phyloP scores from a whole-genome alignment of 2,888 invertebrate species.

The Polydrusus cervinus region DNA sequence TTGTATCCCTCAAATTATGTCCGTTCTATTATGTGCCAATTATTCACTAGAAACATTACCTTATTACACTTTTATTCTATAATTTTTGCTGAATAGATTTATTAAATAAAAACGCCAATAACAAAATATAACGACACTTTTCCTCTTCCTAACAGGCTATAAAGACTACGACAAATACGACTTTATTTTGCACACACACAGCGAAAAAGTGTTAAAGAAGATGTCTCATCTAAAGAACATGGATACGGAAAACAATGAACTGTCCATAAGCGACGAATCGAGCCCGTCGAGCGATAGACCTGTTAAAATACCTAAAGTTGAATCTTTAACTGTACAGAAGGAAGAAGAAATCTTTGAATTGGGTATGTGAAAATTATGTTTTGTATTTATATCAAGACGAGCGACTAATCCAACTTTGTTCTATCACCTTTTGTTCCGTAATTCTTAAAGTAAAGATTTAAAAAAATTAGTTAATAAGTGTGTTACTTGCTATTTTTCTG shows the following conservation, averaged over 20 bases:
- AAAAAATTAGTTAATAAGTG: too few relatives aligned
- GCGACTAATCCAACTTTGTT: too few relatives aligned
- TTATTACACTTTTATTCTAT: too few relatives aligned
- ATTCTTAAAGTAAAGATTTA: too few relatives aligned
- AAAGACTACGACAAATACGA: slow-evolving; percentile 77
- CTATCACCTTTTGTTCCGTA: too few relatives aligned
- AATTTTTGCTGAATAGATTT: too few relatives aligned
- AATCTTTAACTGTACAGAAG: slow-evolving; percentile 8
- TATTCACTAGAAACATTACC: too few relatives aligned
- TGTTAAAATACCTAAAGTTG: slow-evolving; percentile 52
- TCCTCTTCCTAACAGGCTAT: slow-evolving; percentile 73
- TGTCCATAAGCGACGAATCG: slow-evolving; percentile 75
- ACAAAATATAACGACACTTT: too few relatives aligned
- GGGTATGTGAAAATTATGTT: slow-evolving; percentile 63
- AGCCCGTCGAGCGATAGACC: slow-evolving; percentile 71
- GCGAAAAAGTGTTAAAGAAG: slow-evolving; percentile 68
- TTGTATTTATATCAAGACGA: not conserved
- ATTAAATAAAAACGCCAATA: too few relatives aligned
- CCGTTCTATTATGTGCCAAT: too few relatives aligned
- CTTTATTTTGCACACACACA: slow-evolving; percentile 72
- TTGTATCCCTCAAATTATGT: too few relatives aligned
- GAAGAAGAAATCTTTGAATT: slow-evolving; percentile 54
- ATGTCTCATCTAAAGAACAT: slow-evolving; percentile 68
- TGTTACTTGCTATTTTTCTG: too few relatives aligned
- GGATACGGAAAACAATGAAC: slow-evolving; percentile 62